Evolutionary conservation across 2,888 invertebrate genomes (phyloP).

Genomic region (Yponomeuta malinellus): DNA sequence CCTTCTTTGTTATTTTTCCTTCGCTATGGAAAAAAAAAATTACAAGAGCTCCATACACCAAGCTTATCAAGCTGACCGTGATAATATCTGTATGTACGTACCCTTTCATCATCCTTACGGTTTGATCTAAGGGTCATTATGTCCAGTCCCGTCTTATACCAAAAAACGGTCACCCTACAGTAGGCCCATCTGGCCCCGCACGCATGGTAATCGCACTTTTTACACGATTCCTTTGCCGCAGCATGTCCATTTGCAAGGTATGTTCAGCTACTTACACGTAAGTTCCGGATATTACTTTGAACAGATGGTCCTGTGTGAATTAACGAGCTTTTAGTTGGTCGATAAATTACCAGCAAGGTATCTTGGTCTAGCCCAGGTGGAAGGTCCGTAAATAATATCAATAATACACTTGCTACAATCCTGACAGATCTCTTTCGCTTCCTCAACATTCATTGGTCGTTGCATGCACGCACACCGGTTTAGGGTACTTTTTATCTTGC

Average conservation of each 20-base stretch:
- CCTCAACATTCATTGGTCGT: too few species aligned
- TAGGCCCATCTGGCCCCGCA: slow-evolving; percentile 12
- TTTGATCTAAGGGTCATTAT: background rate
- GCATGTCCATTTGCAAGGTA: slow-evolving; percentile 2
- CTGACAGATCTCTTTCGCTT: too few species aligned
- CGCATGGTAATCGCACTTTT: slow-evolving; percentile 11
- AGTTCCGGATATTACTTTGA: background rate
- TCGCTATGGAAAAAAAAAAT: too few species aligned
- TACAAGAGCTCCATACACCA: too few species aligned
- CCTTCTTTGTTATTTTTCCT: too few species aligned
- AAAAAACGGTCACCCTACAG: background rate
- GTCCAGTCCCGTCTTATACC: background rate
- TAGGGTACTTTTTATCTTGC: too few species aligned
- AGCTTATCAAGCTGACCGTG: too few species aligned
- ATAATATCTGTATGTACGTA: too few species aligned
- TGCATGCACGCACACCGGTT: too few species aligned
- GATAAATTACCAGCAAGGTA: background rate
- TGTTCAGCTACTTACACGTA: background rate
- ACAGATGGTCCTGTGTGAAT: background rate
- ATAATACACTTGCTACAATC: too few species aligned
- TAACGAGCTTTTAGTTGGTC: background rate
- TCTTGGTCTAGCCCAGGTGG: background rate
- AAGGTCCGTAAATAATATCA: too few species aligned
- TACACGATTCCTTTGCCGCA: slow-evolving; percentile 4
- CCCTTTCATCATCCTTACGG: too few species aligned